Evolutionary conservation across 2,888 invertebrate genomes (phyloP).

Genomic region (Ophion slaviceki): DNA sequence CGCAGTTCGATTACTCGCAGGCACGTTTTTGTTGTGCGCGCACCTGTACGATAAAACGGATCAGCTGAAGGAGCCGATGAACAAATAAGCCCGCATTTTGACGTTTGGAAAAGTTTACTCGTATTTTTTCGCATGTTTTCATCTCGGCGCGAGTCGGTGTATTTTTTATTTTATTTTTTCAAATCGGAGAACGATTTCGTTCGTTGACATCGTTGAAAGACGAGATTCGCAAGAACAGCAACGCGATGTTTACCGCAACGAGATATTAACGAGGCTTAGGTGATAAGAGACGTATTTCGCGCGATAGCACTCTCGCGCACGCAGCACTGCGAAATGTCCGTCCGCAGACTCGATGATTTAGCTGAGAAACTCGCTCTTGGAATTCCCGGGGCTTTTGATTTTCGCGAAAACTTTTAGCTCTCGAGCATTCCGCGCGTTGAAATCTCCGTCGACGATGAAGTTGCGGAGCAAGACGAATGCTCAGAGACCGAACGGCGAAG

Average conservation of each 20-base stretch:
- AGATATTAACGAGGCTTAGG: background rate
- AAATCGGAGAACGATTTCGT: background rate
- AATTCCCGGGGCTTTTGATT: background rate
- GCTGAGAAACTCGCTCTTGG: conserved; percentile 1
- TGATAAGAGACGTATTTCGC: background rate
- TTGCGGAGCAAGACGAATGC: conserved; percentile 49
- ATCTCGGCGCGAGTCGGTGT: background rate
- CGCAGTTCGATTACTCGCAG: background rate
- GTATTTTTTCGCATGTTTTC: background rate
- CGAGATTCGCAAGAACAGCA: background rate
- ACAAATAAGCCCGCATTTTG: background rate
- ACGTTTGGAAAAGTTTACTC: conserved; percentile 11
- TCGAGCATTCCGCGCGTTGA: background rate
- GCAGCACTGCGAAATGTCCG: conserved; percentile 17
- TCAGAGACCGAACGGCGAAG: conserved; percentile 41
- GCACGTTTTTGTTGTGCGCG: background rate
- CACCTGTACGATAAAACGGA: conserved; percentile 20
- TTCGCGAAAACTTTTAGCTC: conserved; percentile 5
- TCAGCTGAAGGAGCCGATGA: conserved; percentile 19
- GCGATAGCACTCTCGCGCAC: background rate
- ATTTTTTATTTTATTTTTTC: background rate
- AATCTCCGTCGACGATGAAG: conserved; percentile 30
- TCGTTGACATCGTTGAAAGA: background rate
- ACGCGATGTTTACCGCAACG: background rate
- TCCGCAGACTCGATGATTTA: background rate